These are phyloP conservation scores for Vanessa cardui DNA, from an alignment of 2,888 invertebrate species.

Conservation along the genomic window DNA sequence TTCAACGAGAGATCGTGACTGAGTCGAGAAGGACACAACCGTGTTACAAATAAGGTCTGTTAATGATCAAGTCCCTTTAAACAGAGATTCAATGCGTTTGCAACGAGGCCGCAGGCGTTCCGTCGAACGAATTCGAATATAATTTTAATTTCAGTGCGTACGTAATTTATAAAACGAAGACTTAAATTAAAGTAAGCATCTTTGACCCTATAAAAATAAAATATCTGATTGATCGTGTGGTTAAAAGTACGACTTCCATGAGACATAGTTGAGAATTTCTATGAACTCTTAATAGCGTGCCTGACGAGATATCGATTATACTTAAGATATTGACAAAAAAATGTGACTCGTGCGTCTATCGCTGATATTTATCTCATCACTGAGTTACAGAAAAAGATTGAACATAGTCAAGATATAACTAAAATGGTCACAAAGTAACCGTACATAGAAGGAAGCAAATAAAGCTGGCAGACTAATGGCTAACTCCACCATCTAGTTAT, in stretches of 20 bases:
- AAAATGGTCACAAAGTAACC: constrained; percentile 45
- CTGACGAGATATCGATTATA: too few relatives aligned
- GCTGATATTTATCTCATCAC: neutral
- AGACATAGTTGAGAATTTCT: too few relatives aligned
- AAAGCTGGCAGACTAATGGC: constrained; percentile 44
- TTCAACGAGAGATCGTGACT: constrained; percentile 51
- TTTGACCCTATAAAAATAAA: too few relatives aligned
- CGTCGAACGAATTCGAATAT: neutral
- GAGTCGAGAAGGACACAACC: constrained; percentile 51
- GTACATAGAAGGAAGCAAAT: constrained; percentile 43
- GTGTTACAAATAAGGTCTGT: constrained; percentile 44
- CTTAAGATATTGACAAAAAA: too few relatives aligned
- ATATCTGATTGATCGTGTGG: too few relatives aligned
- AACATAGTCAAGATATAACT: constrained; percentile 18
- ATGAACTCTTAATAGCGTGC: too few relatives aligned
- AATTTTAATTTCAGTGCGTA: neutral
- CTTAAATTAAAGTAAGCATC: too few relatives aligned
- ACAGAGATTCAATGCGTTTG: constrained; percentile 16
- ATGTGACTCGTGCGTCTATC: too few relatives aligned
- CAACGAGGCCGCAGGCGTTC: constrained; percentile 25
- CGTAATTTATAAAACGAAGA: too few relatives aligned
- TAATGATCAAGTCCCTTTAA: constrained; percentile 33
- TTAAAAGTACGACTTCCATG: too few relatives aligned
- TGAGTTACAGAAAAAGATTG: neutral
- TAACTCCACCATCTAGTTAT: constrained; percentile 39